Evolutionary conservation across 1,140 invertebrate genomes (phyloP), one percentile per base, ranked within the genome.

Genomic region (Bombus sylvicola): DNA sequence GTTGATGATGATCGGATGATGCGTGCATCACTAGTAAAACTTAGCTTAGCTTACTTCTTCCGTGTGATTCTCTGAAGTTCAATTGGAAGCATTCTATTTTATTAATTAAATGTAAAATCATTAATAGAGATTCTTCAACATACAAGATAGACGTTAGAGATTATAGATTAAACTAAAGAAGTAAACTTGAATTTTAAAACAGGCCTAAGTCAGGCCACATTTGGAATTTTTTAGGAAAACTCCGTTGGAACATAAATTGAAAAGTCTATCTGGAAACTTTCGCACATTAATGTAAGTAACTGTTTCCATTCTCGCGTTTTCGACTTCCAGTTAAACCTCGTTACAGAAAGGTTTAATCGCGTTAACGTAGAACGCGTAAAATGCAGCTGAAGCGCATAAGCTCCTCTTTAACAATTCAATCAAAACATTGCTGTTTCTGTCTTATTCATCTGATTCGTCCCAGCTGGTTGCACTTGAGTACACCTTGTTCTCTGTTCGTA

Each of bases 331-430:
- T 69, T 53, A 28, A 39, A 41, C 37, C 34, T 59, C 39, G 22
- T 39, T 25, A 12, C 13, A 34, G 25, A 41, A 37, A 53, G 37
- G 39, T 62, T 80, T 73, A 85, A 72, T 73, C 76, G 39, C 68
- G 22, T 80, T 47, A 53, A 85, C 34, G 53, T 39, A 22, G 3
- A 80, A 80, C 53, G 53, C 66, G 22, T 72, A 41, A 47, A 80
- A 80, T 73, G 39, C 39, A 59, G 77, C 77, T 80, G 34, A 85
- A 85, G 83, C 83, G n/a, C 28, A 77, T 25, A 85, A 80, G 82
- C 76, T 80, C 76, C 77, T 68, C 79, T 47, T 72, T 1, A 59
- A 69, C 10, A 41, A 75, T 53, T 62, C n/a, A 15, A 47, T 57
- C 28, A 31, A 22, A 43, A 28, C 9, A 41, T n/a, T 39, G 47